Base-by-base conservation (phyloP, 2,113 vertebrate genomes). In the Mellivora capensis region DNA sequence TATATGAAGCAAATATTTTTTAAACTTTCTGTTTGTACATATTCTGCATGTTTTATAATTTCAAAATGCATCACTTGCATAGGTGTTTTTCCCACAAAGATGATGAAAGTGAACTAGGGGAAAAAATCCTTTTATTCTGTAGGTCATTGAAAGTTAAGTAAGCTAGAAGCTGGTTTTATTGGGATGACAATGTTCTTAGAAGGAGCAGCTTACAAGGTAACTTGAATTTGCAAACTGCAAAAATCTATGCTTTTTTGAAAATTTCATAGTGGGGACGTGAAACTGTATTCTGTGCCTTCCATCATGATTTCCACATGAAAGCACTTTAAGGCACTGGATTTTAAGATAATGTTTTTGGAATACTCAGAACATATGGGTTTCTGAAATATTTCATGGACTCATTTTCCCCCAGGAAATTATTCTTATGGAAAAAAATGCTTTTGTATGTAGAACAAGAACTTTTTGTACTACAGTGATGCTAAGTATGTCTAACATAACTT, bases 1-100 rank as follows among this genome's bases (percentile, higher is more conserved):
- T 99, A 99, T 99, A 99, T 99, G 99, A 99, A 99, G 99, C 98
- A 98, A 98, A 99, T 99, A 99, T 99, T 99, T 99, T 99, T 99
- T 97, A 99, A 99, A 98, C 80, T 98, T 99, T 99, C 97, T 93
- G 98, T 99, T 99, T 99, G 99, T 99, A 99, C 98, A 99, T 99
- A 99, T 95, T 98, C 98, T 99, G 99, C 99, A 99, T 99, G 99
- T 98, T 98, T 99, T 99, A 98, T 99, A 98, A 98, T 99, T 99
- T 99, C 98, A 98, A 97, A 98, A 95, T 97, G 67, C 97, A 98
- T 98, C 98, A 97, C 98, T 98, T 98, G 98, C 98, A 96, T 98
- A 98, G 89, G 91, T 98, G 97, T 98, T 98, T 99, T 98, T 98
- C 98, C 97, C 98, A 98, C 95, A 98, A 98, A 98, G 98, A 98